Base-by-base conservation (phyloP, 2,797 vertebrate species). In the Chromis chromis region DNA sequence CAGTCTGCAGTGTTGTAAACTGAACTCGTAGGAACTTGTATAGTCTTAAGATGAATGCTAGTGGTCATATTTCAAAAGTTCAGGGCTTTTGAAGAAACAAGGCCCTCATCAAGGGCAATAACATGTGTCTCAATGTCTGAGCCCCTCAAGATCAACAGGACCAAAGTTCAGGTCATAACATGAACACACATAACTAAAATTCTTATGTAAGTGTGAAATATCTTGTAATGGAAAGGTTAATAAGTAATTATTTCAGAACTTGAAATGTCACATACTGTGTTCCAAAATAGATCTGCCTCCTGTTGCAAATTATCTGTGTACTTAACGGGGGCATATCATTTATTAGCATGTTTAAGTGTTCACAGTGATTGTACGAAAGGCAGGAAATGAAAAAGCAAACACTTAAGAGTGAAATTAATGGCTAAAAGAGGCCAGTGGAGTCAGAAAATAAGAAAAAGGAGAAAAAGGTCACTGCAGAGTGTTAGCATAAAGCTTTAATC, bases 401-500 rank as follows among this genome's bases (percentile, higher is more conserved):
- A 70, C 4, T 50, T 22, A 63, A 62, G 3, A 36, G 52, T 48
- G 14, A 78, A 75, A 80, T 36, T 4, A 73, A 67, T 60, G 53
- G 4, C 22, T 60, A 39, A 74, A 68, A 74, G 33, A 85, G n/a
- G 39, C 65, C 28, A 66, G 54, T 63, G 65, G 71, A 83, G 72
- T 67, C 67, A 82, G 77, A 65, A 88, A 91, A 84, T 62, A 8
- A 66, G 83, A 79, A 75, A 83, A 86, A 89, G 86, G 53, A 92
- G 71, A 82, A 85, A 49, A 46, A 90, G 70, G 55, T 87, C 81
- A 74, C 28, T 85, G 66, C 22, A 83, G 61, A 81, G 77, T 74
- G 85, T 91, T 82, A 89, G 77, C 59, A 88, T 63, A 61, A 87
- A 88, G 84, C 78, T 92, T 93, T 95, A 93, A 93, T 93, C 68